A percentile compares a stretch with the other conserved stretches of the same genome.
phyloP scores from a whole-genome alignment of 2,113 vertebrate genomes.

The Antechinus stuartii region DNA sequence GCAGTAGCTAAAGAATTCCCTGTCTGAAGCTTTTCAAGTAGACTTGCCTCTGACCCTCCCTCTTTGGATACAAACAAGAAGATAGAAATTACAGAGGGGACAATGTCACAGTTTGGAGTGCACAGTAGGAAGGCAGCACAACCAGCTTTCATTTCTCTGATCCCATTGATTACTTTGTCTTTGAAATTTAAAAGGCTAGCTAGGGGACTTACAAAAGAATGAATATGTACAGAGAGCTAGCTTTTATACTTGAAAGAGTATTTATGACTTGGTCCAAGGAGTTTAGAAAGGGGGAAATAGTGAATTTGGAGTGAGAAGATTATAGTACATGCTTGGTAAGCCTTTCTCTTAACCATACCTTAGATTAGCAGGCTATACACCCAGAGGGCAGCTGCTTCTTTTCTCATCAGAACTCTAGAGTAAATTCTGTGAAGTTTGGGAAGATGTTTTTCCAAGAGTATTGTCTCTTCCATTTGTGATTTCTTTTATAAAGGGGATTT shows the following conservation, averaged over 20 bases:
- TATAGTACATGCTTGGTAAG: background rate
- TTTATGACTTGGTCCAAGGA: background rate
- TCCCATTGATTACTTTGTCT: background rate
- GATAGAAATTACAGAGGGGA: background rate
- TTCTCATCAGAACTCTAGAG: background rate
- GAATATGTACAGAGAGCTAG: background rate
- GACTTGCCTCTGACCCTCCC: background rate
- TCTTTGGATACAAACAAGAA: background rate
- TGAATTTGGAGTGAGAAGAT: background rate
- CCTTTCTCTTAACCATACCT: background rate
- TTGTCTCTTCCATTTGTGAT: background rate
- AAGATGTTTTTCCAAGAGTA: background rate
- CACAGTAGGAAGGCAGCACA: background rate
- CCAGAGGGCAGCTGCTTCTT: background rate
- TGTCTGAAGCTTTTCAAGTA: background rate
- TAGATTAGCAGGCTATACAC: background rate
- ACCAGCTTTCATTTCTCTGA: background rate
- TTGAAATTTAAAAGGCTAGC: background rate
- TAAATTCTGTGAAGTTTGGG: background rate
- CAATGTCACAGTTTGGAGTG: background rate
- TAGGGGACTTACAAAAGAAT: background rate
- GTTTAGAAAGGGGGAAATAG: background rate
- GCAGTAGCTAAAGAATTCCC: background rate
- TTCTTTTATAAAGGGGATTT: background rate
- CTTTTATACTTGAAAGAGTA: background rate